Base-by-base conservation (phyloP, 1,140 invertebrate genomes). In the Drosophila bocqueti region DNA sequence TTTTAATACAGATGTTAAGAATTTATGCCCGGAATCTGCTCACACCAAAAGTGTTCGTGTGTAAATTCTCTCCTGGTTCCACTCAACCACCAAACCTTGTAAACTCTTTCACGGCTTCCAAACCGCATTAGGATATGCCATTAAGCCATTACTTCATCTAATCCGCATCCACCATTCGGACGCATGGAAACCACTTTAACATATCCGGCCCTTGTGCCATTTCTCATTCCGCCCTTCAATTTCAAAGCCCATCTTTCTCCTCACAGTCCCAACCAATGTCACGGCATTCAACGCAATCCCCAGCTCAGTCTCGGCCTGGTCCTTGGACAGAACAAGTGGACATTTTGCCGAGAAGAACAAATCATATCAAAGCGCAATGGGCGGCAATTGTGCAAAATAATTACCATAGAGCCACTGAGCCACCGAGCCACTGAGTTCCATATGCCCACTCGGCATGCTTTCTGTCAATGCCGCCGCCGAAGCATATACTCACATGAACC, bases 401-500 rank as follows among this genome's bases (percentile, higher is more conserved):
- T 90, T 38, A 38, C 52, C 49, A 72, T 69, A 40, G 72, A 34
- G n/a, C n/a, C 42, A 49, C 29, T 10, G 36, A 45, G 57, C 42
- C 21, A 40, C 38, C 5, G 34, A 36, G 34, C 34, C 34, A 36
- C n/a, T 26, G 38, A 46, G 31, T 43, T 40, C 26, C 40, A 40
- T 13, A 46, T 24, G 26, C 46, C 26, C 34, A 66, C 49, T 31
- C 36, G 47, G n/a, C 34, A 66, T 54, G 26, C 66, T 55, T 67
- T 38, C 13, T 18, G 3, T 16, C 8, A 47, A 26, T 67, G 29
- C 21, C 24, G 16, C 31, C 31, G n/a, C 3, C 18, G 9, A 29
- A 0, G 10, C 9, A 11, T 34, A 2, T 69, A 92, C 96, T 96
- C 94, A 98, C 97, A 98, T 78, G 97, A 98, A 49, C 97, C 97